Evolutionary conservation across 2,888 invertebrate genomes (phyloP), one percentile per base, ranked within the genome.

Genomic region (Campoletis raptor): DNA sequence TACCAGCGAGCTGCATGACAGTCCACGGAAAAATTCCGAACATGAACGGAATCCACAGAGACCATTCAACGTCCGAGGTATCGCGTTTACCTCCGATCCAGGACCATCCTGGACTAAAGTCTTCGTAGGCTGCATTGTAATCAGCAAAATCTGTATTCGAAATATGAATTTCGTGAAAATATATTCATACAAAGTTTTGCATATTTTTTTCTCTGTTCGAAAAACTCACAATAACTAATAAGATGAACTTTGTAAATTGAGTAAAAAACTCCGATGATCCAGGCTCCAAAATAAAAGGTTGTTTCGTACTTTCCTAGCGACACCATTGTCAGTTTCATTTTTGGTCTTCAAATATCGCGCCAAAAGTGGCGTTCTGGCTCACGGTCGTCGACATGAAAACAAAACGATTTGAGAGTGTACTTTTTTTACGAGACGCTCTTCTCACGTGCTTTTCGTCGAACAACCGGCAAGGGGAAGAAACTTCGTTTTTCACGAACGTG

Each of bases 31-130:
- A 95, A 77, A 96, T 93, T 86, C 93, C 94, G 67, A 94, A 92
- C 77, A 96, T 92, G 81, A 96, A 95, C 88, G 94, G 95, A 90
- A 95, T 95, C 95, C 96, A 96, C 82, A 95, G 95, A 91, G 94
- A 95, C 97, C 97, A 97, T 95, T 97, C 97, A 91, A 95, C 95
- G 94, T 97, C 97, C 30, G 97, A 95, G 37, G 95, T 94, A 94
- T 97, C 97, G 94, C 95, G 96, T 87, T 95, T 95, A 90, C 95
- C 95, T 42, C 94, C 93, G 72, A 96, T 89, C 90, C 96, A 94
- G 12, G 91, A 90, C 96, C 96, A 96, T 48, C 96, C 96, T 77
- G 95, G 93, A 88, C 93, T 93, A 90, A 96, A 96, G 92, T 96
- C 96, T 80, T 93, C 91, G 89, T 95, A 95, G 64, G 92, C 85